A percentile compares a stretch with the other conserved stretches of the same genome.
These are phyloP conservation scores for Serrognathus titanus DNA, from an alignment of 2,888 invertebrate species.

Conservation along the genomic window DNA sequence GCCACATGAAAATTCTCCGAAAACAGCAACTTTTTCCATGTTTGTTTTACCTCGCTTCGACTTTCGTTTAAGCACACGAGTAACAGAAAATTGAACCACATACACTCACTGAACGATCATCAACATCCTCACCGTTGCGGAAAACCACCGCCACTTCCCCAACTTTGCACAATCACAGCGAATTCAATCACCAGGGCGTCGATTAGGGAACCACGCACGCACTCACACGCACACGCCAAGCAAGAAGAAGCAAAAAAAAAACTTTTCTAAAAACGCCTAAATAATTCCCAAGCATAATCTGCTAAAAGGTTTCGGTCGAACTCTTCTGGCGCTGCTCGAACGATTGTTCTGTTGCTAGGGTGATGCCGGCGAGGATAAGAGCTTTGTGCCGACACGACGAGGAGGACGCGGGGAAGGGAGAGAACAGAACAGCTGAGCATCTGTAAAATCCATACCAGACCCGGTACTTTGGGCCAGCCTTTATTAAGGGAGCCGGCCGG, in stretches of 20 bases:
- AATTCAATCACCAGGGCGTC: constrained; percentile 1
- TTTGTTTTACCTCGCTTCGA: too few species aligned
- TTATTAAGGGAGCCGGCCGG: constrained; percentile 11
- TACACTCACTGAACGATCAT: too few species aligned
- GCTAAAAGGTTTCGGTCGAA: constrained; percentile 26
- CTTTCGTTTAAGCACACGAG: too few species aligned
- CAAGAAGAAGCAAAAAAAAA: constrained; percentile 4
- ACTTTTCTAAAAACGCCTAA: constrained; percentile 14
- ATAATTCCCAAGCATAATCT: constrained; percentile 24
- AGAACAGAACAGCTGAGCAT: constrained; percentile 34
- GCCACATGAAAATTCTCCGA: too few species aligned
- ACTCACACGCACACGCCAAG: constrained; percentile 3
- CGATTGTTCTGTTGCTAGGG: constrained; percentile 28
- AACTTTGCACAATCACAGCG: constrained; percentile 6
- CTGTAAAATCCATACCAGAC: constrained; percentile 34
- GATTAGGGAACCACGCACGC: neutral
- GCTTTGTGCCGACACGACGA: constrained; percentile 20
- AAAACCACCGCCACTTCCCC: neutral
- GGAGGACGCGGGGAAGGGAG: constrained; percentile 14
- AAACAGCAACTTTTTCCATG: too few species aligned
- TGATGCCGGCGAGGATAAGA: constrained; percentile 21
- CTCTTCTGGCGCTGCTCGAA: constrained; percentile 22
- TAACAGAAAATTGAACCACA: too few species aligned
- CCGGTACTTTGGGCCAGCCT: constrained; percentile 12
- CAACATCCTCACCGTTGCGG: too few species aligned